Conservation (phyloP, 2,113 vertebrate genomes). For the Halichoeres trimaculatus region DNA sequence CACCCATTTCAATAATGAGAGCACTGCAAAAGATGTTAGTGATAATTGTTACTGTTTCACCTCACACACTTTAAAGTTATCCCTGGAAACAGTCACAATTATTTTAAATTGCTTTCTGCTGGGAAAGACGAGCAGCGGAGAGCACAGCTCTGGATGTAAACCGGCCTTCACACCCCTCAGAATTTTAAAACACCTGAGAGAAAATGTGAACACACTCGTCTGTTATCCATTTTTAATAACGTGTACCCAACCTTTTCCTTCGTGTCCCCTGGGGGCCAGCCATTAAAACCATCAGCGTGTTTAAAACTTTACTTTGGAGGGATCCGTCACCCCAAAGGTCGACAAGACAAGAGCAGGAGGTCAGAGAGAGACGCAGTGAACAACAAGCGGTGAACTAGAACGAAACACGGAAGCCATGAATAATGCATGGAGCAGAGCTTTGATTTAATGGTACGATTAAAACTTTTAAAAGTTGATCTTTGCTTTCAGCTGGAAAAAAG, state of each 20-base stretch:
- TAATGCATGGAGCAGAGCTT: constrained; percentile 71
- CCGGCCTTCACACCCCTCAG: not conserved
- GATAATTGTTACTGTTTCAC: constrained; percentile 63
- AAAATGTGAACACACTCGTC: constrained; percentile 19
- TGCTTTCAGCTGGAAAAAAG: constrained; percentile 47
- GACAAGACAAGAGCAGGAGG: constrained; percentile 59
- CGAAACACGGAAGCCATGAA: constrained; percentile 63
- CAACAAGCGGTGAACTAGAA: constrained; percentile 65
- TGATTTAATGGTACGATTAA: constrained; percentile 66
- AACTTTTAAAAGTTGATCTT: constrained; percentile 68
- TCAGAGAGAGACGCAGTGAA: constrained; percentile 44
- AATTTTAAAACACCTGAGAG: constrained; percentile 29
- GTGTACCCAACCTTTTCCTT: constrained; percentile 51
- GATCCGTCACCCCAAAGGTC: constrained; percentile 49
- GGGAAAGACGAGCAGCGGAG: constrained; percentile 2
- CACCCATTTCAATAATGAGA: constrained; percentile 67
- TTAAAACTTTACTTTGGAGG: constrained; percentile 41
- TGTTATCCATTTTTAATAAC: constrained; percentile 9
- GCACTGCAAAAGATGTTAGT: constrained; percentile 30
- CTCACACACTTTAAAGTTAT: constrained; percentile 57
- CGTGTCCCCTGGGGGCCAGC: constrained; percentile 22
- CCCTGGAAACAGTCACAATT: constrained; percentile 49
- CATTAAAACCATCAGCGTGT: constrained; percentile 62
- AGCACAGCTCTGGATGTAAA: constrained; percentile 29
- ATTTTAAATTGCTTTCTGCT: constrained; percentile 46